Conservation (phyloP, 2,113 vertebrate genomes). For the Periophthalmodon schlosseri region DNA sequence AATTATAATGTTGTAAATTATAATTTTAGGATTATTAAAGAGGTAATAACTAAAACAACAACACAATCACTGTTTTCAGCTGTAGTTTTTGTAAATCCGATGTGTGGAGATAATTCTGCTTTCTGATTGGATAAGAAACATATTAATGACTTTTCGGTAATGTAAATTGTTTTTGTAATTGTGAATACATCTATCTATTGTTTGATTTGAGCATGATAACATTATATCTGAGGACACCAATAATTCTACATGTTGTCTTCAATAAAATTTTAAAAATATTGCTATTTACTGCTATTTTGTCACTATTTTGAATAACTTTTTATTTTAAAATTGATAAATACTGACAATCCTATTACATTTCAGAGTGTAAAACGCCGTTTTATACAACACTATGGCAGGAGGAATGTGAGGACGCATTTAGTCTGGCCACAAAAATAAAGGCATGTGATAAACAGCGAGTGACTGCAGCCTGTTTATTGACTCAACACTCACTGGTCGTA, state of each 20-base stretch:
- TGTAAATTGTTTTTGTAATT: too few relatives aligned
- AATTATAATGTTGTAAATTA: too few relatives aligned
- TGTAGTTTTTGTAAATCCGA: too few relatives aligned
- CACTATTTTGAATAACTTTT: background rate
- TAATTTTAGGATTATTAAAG: background rate
- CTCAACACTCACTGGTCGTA: slow-evolving; percentile 86
- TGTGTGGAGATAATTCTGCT: too few relatives aligned
- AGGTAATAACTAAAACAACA: background rate
- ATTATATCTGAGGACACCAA: background rate
- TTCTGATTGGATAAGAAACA: background rate
- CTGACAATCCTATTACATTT: background rate
- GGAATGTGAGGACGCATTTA: background rate
- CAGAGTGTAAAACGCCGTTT: background rate
- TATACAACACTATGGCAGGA: background rate
- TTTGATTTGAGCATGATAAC: background rate
- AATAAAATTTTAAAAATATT: background rate
- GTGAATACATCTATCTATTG: too few relatives aligned
- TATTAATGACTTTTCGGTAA: too few relatives aligned
- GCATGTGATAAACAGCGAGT: background rate
- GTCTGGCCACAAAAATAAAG: background rate
- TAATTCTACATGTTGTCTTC: background rate
- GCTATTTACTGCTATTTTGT: background rate
- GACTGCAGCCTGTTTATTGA: background rate
- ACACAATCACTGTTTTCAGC: too few relatives aligned
- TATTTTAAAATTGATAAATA: background rate